Percentiles rank a stretch among this genome's conserved stretches.
Conservation (phyloP, 2,888 invertebrate species). For the Pegoplata infirma region DNA sequence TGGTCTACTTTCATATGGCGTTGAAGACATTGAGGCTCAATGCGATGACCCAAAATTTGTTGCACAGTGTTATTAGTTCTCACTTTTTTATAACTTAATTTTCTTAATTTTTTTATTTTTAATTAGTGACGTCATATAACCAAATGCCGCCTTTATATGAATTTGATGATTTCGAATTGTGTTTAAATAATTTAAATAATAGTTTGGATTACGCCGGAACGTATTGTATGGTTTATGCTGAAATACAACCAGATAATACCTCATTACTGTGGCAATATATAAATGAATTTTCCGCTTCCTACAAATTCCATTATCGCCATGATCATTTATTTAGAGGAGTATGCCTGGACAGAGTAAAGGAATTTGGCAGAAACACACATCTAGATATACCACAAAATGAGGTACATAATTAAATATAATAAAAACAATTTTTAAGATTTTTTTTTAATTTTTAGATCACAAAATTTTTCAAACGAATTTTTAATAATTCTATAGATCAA, state of each 20-base stretch:
- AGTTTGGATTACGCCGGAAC: slow-evolving; percentile 42
- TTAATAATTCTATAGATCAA: not conserved
- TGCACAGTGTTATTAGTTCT: too few species aligned
- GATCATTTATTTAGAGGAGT: slow-evolving; percentile 71
- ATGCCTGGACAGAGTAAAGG: slow-evolving; percentile 68
- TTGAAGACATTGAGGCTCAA: too few species aligned
- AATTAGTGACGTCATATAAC: slow-evolving; percentile 69
- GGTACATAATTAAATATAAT: slow-evolving; percentile 44
- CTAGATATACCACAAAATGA: slow-evolving; percentile 50
- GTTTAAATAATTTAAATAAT: slow-evolving; percentile 79
- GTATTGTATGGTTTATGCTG: slow-evolving; percentile 71
- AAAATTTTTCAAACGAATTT: not conserved
- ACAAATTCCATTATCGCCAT: slow-evolving; percentile 68
- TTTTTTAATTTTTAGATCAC: not conserved
- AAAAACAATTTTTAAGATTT: not conserved
- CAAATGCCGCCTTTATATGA: slow-evolving; percentile 70
- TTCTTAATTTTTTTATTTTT: not conserved
- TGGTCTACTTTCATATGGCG: too few species aligned
- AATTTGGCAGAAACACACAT: not conserved
- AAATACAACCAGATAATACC: slow-evolving; percentile 68
- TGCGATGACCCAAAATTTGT: too few species aligned
- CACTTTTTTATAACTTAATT: not conserved
- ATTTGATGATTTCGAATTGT: slow-evolving; percentile 72
- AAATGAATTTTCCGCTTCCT: slow-evolving; percentile 64
- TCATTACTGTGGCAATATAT: slow-evolving; percentile 70